Evolutionary conservation across 1,140 invertebrate genomes (phyloP), one percentile per base, ranked within the genome.

Genomic region (Zophobas morio): DNA sequence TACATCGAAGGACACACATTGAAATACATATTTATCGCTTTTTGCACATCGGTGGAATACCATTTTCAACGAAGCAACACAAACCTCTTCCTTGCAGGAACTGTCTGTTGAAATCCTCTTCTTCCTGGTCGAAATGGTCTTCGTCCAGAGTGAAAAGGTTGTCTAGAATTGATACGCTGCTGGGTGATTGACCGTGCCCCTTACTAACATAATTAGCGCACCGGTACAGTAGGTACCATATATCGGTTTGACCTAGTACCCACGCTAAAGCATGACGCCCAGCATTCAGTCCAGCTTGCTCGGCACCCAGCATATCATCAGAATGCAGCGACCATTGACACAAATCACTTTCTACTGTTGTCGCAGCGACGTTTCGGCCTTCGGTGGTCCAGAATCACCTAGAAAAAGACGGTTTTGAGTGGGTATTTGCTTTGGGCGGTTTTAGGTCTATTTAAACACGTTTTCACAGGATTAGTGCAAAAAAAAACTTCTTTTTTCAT

Each of bases 181-280:
- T 82, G 34, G 36, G 79, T 47, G 71, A 74, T 74, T 83, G 83
- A 75, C 82, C 84, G 76, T 87, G 86, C 53, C 86, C 85, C 82
- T 88, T 88, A 70, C 84, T 87, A 1, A 88, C 87, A 77, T 88
- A 85, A 78, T 89, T 86, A 40, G 87, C 86, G 78, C 88, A 86
- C 81, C 87, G 84, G 84, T 88, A 87, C 76, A 88, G 84, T 79
- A 89, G 82, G 80, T 88, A 86, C 88, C 87, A 86, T 39, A 84
- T 81, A 80, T 87, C 84, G 1, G 83, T 81, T 74, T 86, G 84
- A 70, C 85, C 81, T 20, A 87, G 80, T 20, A 87, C 84, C 88
- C 88, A 89, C 40, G 88, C 86, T 53, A 89, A 84, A 3, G 88
- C 83, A 80, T 88, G 87, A 70, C 87, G 84, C 75, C 87, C 87